Conservation (phyloP, 2,888 invertebrate genomes). For the Athrips mouffetella region DNA sequence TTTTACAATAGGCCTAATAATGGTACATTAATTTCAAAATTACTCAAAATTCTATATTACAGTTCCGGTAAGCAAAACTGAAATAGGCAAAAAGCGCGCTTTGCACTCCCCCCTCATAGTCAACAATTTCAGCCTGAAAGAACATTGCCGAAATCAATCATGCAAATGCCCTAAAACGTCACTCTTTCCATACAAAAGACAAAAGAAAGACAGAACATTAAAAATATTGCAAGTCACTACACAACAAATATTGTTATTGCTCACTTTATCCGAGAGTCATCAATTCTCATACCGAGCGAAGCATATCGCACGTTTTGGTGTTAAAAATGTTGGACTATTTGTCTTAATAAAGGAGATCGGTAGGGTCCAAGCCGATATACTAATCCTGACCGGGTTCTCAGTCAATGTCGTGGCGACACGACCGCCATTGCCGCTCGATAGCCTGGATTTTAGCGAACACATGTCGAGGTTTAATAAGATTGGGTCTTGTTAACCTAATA, state of each 20-base stretch:
- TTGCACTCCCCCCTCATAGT: too few species aligned
- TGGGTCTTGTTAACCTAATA: conserved; percentile 3
- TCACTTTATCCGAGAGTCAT: conserved; percentile 9
- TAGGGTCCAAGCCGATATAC: conserved; percentile 42
- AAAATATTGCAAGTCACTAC: not conserved
- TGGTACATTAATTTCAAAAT: too few species aligned
- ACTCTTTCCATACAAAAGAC: too few species aligned
- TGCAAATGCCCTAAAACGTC: too few species aligned
- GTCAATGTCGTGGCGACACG: conserved; percentile 47
- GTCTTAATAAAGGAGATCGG: conserved; percentile 55
- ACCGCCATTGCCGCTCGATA: conserved; percentile 34
- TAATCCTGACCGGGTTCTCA: conserved; percentile 49
- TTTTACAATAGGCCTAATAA: too few species aligned
- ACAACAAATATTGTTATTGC: conserved; percentile 6
- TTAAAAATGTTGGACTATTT: conserved; percentile 58
- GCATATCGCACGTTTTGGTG: conserved; percentile 39
- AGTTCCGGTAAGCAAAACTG: too few species aligned
- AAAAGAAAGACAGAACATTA: not conserved
- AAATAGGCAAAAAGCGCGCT: too few species aligned
- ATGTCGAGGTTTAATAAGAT: conserved; percentile 40
- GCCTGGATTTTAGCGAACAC: conserved; percentile 48
- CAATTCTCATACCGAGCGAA: conserved; percentile 15
- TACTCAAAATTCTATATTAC: too few species aligned
- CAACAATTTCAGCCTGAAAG: too few species aligned
- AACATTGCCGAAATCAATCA: too few species aligned